Base-by-base conservation (phyloP, 2,888 invertebrate species). In the Oscheius myriophilus region DNA sequence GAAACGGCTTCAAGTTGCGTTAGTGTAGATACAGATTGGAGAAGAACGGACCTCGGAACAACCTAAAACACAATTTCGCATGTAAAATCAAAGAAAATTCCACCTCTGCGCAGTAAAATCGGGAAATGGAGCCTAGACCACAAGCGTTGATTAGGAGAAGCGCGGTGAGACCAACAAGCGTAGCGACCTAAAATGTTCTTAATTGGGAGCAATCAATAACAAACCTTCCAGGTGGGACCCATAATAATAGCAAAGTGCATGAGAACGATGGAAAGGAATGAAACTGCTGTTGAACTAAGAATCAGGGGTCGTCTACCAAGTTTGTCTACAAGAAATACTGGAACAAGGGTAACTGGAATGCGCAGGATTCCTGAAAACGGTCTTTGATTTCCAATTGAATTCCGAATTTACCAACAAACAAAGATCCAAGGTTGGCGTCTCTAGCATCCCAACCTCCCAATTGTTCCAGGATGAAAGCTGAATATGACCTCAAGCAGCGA, bases 21-120 rank as follows among this genome's bases (percentile, higher is more conserved):
- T 3, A 76, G 52, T 23, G 61, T 67, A 9, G 76, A 69, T 0
- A 63, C 64, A 3, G 76, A 61, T n/a, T 58, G 55, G 23, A 76
- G 73, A n/a, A 76, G 70, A 11, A 73, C 52, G 6, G 65, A 64
- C 0, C 73, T 69, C 3, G 76, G 76, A 45, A 65, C 55, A 12
- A 65, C 65, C 53, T 53, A 25, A 53, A 53, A 14, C 2, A 23
- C 3, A 7, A 7, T 46, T 3, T 46, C 12, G 11, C 18, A n/a
- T n/a, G n/a, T n/a, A 46, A 11, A 7, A 18, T 46, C 11, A 7
- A 11, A 46, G 18, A 6, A 49, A 49, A 11, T 18, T n/a, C 67
- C 16, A 71, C 55, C 54, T 73, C 76, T 11, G 73, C 73, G 14
- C 69, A 67, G 65, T 76, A 76, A 68, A 76, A 76, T 0, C 76